A percentile compares a stretch with the other conserved stretches of the same genome.
phyloP scores from a whole-genome alignment of 2,797 vertebrate species.

The Linurgus olivaceus region DNA sequence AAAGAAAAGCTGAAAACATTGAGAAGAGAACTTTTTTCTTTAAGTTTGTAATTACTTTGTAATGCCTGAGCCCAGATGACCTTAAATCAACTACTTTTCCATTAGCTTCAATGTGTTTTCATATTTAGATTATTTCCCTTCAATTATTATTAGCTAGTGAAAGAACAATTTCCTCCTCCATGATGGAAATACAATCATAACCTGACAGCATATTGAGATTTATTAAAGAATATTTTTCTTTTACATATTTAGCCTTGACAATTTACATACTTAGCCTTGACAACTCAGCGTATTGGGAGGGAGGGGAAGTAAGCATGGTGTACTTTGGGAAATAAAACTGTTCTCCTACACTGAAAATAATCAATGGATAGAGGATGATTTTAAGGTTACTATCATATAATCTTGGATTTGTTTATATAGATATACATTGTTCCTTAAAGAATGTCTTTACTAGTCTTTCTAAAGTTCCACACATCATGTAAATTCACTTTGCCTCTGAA shows the following conservation, averaged over 20 bases:
- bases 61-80: neutral
- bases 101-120: neutral
- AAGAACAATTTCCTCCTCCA: neutral
- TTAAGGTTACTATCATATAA: neutral
- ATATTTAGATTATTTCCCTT: neutral
- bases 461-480: accelerated
- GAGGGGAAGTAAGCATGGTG: accelerated
- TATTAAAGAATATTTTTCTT: neutral
- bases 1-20: neutral
- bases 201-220: neutral
- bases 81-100: neutral
- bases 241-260: neutral
- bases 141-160: neutral
- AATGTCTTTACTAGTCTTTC: neutral
- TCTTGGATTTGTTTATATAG: neutral
- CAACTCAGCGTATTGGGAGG: neutral
- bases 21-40: neutral
- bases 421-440: neutral
- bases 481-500: neutral
- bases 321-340: neutral
- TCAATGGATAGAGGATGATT: neutral
- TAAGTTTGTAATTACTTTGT: neutral
- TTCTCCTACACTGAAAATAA: neutral
- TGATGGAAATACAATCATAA: neutral
- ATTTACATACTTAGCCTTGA: neutral